Evolutionary conservation across 1,140 invertebrate genomes (phyloP).

Genomic region (Nixonia krombeini): DNA sequence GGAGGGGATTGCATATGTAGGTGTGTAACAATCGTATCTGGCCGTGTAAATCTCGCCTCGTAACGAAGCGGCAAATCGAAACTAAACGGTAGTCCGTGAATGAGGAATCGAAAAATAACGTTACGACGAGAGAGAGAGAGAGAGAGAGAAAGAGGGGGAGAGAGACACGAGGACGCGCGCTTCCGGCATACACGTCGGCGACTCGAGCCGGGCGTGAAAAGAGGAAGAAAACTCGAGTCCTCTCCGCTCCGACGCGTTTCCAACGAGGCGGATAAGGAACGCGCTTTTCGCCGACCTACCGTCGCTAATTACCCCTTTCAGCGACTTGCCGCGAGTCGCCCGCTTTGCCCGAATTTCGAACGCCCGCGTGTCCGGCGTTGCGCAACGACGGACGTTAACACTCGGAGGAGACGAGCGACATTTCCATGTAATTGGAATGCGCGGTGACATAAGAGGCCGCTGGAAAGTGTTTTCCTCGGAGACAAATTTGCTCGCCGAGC

Average conservation of each 20-base stretch:
- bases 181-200: constrained; percentile 56
- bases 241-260: constrained; percentile 27
- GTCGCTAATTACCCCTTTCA: no score
- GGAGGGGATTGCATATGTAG: constrained; percentile 41
- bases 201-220: constrained; percentile 32
- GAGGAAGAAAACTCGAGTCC: constrained; percentile 42
- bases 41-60: constrained; percentile 64
- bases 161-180: constrained; percentile 55
- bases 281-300: constrained; percentile 8
- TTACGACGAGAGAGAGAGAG: no score
- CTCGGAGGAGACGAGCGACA: no score
- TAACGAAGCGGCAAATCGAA: constrained; percentile 67
- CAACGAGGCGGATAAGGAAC: constrained; percentile 21
- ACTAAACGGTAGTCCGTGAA: constrained; percentile 65
- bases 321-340: no score
- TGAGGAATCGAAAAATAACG: constrained; percentile 66
- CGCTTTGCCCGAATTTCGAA: no score
- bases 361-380: no score
- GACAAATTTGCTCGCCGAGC: constrained; percentile 35
- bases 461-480: constrained; percentile 15
- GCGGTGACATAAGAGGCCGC: constrained; percentile 22
- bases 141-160: no score
- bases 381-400: no score
- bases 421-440: constrained; percentile 19
- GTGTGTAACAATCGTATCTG: constrained; percentile 64